phyloP scores from a whole-genome alignment of 1,140 invertebrate genomes.

The Camponotus vicinus region DNA sequence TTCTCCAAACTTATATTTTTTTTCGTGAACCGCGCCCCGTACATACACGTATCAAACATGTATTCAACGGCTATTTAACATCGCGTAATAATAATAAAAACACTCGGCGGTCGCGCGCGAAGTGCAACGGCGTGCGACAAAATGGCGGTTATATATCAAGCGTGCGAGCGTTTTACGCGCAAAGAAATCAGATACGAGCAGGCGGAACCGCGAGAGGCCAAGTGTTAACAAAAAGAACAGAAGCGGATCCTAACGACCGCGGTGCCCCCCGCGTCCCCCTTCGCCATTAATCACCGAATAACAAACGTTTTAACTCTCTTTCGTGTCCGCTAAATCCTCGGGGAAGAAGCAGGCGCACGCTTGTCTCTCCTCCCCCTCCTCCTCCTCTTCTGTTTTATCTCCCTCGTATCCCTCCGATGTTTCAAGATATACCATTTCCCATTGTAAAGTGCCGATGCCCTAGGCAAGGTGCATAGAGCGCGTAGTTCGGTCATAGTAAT shows the following conservation, averaged over 20 bases:
- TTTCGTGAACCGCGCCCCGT: background rate
- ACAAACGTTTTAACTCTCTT: conserved; percentile 71
- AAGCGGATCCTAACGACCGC: conserved; percentile 65
- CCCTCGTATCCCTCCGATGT: conserved; percentile 30
- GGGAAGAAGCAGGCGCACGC: conserved; percentile 40
- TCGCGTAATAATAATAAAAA: conserved; percentile 55
- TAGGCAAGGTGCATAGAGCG: background rate
- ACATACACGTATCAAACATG: background rate
- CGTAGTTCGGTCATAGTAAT: background rate
- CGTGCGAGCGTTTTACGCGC: conserved; percentile 50
- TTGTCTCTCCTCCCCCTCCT: conserved; percentile 32
- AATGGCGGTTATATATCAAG: conserved; percentile 54
- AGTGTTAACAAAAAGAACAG: conserved; percentile 50
- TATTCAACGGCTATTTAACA: conserved; percentile 43
- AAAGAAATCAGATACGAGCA: conserved; percentile 59
- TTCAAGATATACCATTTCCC: conserved; percentile 53
- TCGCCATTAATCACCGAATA: conserved; percentile 67
- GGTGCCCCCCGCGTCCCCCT: conserved; percentile 12
- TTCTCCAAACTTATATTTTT: background rate
- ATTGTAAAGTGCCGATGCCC: conserved; percentile 35
- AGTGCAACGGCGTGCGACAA: conserved; percentile 37
- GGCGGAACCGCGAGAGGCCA: conserved; percentile 44
- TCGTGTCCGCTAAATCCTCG: conserved; percentile 40
- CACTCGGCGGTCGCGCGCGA: background rate
- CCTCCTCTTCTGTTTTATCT: background rate